phyloP scores from a whole-genome alignment of 2,888 invertebrate genomes.

The Athalia rosae region DNA sequence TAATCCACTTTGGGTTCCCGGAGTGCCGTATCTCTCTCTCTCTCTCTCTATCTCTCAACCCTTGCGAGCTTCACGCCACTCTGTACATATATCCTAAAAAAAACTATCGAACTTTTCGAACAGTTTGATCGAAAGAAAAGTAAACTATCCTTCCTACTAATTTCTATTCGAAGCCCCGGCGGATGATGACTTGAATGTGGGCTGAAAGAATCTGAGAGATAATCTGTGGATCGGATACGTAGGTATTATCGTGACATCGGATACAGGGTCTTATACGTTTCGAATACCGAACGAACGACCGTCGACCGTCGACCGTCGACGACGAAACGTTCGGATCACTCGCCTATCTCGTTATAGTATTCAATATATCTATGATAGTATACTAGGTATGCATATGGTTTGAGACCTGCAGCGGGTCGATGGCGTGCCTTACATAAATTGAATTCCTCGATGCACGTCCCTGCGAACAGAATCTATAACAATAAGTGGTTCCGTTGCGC shows the following conservation, averaged over 20 bases:
- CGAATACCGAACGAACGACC: slow-evolving; percentile 23
- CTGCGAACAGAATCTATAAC: slow-evolving; percentile 8
- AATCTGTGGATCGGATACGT: slow-evolving; percentile 17
- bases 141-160: not conserved
- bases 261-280: slow-evolving; percentile 11
- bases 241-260: not conserved
- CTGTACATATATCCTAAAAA: too few relatives aligned
- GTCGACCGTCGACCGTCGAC: slow-evolving; percentile 26
- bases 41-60: too few relatives aligned
- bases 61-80: too few relatives aligned
- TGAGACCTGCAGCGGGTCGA: not conserved
- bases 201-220: slow-evolving; percentile 9
- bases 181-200: too few relatives aligned
- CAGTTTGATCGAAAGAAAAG: not conserved
- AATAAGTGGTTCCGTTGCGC: not conserved
- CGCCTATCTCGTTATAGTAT: not conserved
- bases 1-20: slow-evolving; percentile 9
- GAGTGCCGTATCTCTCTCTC: slow-evolving; percentile 2
- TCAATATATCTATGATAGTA: too few relatives aligned
- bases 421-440: slow-evolving; percentile 29
- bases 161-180: too few relatives aligned
- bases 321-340: slow-evolving; percentile 16
- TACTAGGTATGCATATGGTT: not conserved
- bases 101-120: too few relatives aligned
- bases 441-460: slow-evolving; percentile 28